These are phyloP conservation scores for Acheta domesticus DNA, from an alignment of 2,888 invertebrate genomes.

Conservation along the genomic window DNA sequence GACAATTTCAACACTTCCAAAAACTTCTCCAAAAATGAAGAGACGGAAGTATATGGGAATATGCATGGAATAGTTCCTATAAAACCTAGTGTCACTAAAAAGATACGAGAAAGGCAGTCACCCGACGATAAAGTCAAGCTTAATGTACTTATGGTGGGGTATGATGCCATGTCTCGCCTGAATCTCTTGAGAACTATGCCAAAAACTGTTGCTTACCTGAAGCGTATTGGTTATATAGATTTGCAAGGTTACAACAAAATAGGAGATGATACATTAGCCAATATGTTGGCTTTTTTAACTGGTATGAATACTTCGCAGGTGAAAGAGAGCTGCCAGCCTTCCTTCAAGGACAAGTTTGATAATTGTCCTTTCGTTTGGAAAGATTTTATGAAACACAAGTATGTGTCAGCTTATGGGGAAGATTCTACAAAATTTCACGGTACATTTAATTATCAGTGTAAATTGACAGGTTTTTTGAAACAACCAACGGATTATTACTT, in stretches of 20 bases:
- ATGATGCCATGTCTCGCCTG: too few species aligned
- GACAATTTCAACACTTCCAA: constrained; percentile 44
- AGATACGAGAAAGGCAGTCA: too few species aligned
- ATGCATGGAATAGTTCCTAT: too few species aligned
- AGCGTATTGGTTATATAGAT: too few species aligned
- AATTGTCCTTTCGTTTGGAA: too few species aligned
- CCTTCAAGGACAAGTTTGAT: constrained; percentile 51
- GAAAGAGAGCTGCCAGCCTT: constrained; percentile 40
- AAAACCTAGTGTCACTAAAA: too few species aligned
- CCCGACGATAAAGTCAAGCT: too few species aligned
- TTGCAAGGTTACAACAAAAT: too few species aligned
- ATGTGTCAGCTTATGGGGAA: constrained; percentile 77
- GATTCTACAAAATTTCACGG: constrained; percentile 73
- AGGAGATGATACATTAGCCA: too few species aligned
- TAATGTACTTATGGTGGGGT: too few species aligned
- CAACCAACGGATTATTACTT: constrained; percentile 81
- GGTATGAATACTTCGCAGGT: constrained; percentile 54
- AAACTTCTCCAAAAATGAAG: constrained; percentile 45
- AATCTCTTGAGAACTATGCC: too few species aligned
- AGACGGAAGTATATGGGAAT: constrained; percentile 59
- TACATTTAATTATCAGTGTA: constrained; percentile 64
- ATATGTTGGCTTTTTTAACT: constrained; percentile 76
- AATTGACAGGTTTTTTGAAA: constrained; percentile 64
- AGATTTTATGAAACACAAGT: constrained; percentile 64
- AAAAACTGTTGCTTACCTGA: too few species aligned